Evolutionary conservation across 1,140 invertebrate species (phyloP), one percentile per base, ranked within the genome.

Genomic region (Caenorhabditis briggsae): DNA sequence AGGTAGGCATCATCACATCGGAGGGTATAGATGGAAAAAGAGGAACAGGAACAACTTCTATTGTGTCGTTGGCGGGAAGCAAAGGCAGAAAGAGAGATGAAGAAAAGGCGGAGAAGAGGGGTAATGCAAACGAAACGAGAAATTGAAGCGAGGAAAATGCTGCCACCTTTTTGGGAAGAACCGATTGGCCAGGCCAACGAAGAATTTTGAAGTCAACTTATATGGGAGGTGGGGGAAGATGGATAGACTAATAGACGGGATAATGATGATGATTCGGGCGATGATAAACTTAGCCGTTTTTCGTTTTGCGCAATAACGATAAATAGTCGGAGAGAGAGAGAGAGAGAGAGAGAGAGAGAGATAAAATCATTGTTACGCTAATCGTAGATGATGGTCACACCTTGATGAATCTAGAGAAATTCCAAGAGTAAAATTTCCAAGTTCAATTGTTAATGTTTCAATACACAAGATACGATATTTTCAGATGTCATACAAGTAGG

Each of bases 21-120:
- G 53, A 46, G 53, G 59, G n/a, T 23, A 61, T 12, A 78, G 70
- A 78, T 78, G 43, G 70, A 78, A 78, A 78, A 23, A 23, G 70
- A 50, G 70, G 70, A 78, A 78, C 70, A 78, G 70, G 70, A 78
- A 78, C 70, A 78, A 78, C 70, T 78, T 46, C 70, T 78, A 78
- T 78, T 78, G 70, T 78, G 70, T 78, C 46, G 70, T 78, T 78
- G 70, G 70, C 46, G 70, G 70, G 70, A 78, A 78, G 46, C 50
- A 11, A 53, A 46, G 70, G 70, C 50, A 78, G 46, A 53, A 11
- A 53, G 70, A 50, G 70, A 41, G 43, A 46, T 46, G n/a, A 41
- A 7, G 64, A 46, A 18, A 23, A 23, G 56, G 56, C 18, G 56
- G 56, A 20, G 64, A 8, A 41, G 14, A 46, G 16, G 33, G 70